Conservation (phyloP, 2,888 invertebrate genomes). For the Rhopalosiphum nymphaeae region DNA sequence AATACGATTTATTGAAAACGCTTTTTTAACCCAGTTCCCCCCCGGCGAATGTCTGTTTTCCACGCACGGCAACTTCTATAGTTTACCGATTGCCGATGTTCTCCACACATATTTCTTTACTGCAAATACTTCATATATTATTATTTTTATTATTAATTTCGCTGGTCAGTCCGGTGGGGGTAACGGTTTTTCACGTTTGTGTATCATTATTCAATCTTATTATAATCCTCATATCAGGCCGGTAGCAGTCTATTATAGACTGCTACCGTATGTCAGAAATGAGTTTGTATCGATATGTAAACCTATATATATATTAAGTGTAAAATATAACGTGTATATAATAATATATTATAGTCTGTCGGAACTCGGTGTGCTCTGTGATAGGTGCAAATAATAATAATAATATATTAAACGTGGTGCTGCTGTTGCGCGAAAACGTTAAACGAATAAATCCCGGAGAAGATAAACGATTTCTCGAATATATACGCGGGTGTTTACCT, state of each 20-base stretch:
- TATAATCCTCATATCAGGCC: neutral
- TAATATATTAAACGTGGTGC: neutral
- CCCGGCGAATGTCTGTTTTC: neutral
- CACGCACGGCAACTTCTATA: neutral
- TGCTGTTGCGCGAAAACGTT: neutral
- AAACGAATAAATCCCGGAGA: neutral
- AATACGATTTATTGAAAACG: neutral
- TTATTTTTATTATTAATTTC: neutral
- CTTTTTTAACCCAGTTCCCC: neutral
- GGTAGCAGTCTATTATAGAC: neutral
- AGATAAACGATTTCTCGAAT: conserved; percentile 6
- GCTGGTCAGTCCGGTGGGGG: neutral
- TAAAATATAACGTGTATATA: conserved; percentile 8
- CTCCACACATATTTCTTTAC: neutral
- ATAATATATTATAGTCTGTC: neutral
- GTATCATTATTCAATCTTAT: neutral
- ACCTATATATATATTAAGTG: neutral
- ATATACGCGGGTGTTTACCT: neutral
- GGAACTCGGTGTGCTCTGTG: neutral
- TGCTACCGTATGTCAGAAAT: neutral
- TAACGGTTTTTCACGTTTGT: neutral
- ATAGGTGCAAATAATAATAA: neutral
- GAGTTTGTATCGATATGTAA: neutral
- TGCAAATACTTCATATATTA: neutral
- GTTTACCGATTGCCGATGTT: neutral